Percentiles rank a stretch among this genome's conserved stretches.
Conservation (phyloP, 2,113 vertebrate genomes). For the Campylomormyrus numenius region DNA sequence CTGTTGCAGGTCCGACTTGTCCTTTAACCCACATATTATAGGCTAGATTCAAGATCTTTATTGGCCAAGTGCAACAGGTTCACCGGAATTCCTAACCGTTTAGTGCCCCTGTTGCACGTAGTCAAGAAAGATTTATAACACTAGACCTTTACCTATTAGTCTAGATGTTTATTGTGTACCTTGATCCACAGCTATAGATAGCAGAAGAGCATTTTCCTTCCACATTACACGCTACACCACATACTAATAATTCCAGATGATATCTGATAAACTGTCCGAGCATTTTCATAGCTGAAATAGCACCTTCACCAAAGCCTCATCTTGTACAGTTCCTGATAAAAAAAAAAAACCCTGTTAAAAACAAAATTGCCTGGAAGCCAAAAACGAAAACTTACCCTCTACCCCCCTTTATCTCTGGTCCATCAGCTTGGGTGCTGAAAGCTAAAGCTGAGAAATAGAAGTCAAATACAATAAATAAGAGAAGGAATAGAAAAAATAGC, state of each 20-base stretch:
- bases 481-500: not conserved
- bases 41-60: not conserved
- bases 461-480: not conserved
- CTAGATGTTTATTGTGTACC: not conserved
- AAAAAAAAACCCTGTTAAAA: not conserved
- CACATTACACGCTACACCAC: not conserved
- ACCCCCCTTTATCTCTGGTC: not conserved
- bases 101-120: not conserved
- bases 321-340: not conserved
- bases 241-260: not conserved
- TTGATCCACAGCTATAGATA: not conserved
- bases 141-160: not conserved
- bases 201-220: not conserved
- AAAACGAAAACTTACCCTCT: constrained; percentile 40
- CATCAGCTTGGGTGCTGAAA: constrained; percentile 27
- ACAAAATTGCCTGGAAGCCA: not conserved
- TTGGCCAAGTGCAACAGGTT: not conserved
- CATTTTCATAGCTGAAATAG: not conserved
- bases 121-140: not conserved
- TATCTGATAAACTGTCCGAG: not conserved
- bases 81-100: not conserved
- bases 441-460: constrained; percentile 42
- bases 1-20: not conserved
- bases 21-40: not conserved
- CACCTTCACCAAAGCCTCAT: not conserved